These are phyloP conservation scores for Oryzias melastigma DNA, from an alignment of 2,113 vertebrate species.

Conservation along the genomic window DNA sequence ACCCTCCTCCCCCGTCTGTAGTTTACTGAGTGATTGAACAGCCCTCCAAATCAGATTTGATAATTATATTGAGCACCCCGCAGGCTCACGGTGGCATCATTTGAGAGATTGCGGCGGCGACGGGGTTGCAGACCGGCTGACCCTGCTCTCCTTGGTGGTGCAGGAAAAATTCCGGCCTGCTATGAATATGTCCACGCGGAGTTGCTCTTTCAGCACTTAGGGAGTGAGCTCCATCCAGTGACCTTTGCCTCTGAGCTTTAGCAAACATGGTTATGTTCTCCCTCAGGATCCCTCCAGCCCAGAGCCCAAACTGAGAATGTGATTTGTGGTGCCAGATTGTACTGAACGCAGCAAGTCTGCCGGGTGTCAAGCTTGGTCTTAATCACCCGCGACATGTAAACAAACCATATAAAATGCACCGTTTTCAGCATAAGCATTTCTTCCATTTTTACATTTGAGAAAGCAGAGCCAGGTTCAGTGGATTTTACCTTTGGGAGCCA, in stretches of 20 bases:
- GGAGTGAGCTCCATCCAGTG: slow-evolving; percentile 27
- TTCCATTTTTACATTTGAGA: slow-evolving; percentile 4
- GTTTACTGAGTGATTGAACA: slow-evolving; percentile 64
- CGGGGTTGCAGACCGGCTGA: slow-evolving; percentile 34
- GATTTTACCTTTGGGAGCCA: slow-evolving; percentile 12
- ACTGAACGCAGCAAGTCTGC: slow-evolving; percentile 16
- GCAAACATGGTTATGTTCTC: slow-evolving; percentile 41
- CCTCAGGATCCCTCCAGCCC: slow-evolving; percentile 31
- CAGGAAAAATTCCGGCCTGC: slow-evolving; percentile 36
- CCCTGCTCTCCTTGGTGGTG: slow-evolving; percentile 36
- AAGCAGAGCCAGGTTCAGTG: slow-evolving; percentile 6
- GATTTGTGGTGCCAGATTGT: slow-evolving; percentile 47
- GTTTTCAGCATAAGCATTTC: slow-evolving; percentile 18
- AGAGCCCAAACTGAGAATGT: slow-evolving; percentile 36
- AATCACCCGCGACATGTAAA: slow-evolving; percentile 30
- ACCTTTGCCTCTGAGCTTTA: slow-evolving; percentile 19
- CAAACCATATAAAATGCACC: slow-evolving; percentile 8
- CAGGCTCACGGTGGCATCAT: slow-evolving; percentile 30
- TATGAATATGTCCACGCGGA: slow-evolving; percentile 29
- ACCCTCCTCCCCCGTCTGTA: slow-evolving; percentile 25
- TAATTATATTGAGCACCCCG: slow-evolving; percentile 47
- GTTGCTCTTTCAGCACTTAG: slow-evolving; percentile 50
- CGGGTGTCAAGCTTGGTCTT: slow-evolving; percentile 21
- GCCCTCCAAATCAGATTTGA: slow-evolving; percentile 43
- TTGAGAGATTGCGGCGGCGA: slow-evolving; percentile 63